Evolutionary conservation across 2,797 vertebrate genomes (phyloP).

Genomic region (Anabas testudineus): DNA sequence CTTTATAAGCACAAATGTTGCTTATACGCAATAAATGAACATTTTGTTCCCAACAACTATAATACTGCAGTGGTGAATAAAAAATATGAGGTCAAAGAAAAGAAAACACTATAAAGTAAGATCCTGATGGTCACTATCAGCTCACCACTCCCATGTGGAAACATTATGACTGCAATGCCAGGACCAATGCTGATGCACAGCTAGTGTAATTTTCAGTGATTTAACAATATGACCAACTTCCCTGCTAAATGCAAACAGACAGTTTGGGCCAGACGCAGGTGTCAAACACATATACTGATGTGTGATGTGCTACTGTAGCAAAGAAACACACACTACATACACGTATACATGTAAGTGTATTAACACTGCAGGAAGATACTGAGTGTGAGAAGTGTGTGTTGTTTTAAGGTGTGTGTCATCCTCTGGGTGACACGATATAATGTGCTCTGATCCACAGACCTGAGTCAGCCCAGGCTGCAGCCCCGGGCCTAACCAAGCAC

Average conservation of each 20-base stretch:
- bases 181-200: neutral
- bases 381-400: neutral
- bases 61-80: neutral
- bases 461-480: conserved; percentile 47
- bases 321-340: neutral
- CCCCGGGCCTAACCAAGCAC: conserved; percentile 55
- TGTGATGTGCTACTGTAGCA: neutral
- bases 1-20: too few species aligned
- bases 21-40: too few species aligned
- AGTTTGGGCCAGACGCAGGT: neutral
- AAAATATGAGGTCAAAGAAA: neutral
- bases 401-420: conserved; percentile 2
- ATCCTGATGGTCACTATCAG: conserved; percentile 1
- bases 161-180: neutral
- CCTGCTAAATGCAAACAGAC: neutral
- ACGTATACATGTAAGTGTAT: too few species aligned
- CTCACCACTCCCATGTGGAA: neutral
- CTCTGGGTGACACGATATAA: conserved; percentile 2
- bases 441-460: conserved; percentile 26
- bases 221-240: neutral
- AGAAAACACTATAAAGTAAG: neutral
- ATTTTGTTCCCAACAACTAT: neutral
- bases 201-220: neutral
- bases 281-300: conserved; percentile 15
- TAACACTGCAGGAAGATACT: neutral